Evolutionary conservation across 2,888 invertebrate genomes (phyloP), one percentile per base, ranked within the genome.

Genomic region (Eudemis profundana): DNA sequence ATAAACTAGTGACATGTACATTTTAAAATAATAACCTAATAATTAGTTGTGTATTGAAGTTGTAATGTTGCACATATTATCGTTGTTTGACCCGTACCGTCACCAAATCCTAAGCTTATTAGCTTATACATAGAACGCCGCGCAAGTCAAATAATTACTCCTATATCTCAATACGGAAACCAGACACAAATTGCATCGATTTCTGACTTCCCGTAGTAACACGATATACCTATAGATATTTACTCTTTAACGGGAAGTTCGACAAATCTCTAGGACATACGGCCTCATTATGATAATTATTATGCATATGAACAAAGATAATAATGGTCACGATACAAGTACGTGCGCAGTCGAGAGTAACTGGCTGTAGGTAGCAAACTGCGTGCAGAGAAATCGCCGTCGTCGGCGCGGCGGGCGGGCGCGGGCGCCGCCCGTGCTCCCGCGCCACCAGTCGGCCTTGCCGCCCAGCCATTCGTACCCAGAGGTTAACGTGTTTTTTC

Each of bases 401-500:
- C 50, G 51, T 10, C 50, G 29, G n/a, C 50, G 60, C 17, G 38
- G 8, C 60, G 63, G n/a, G n/a, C n/a, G n/a, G n/a, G 33, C 42
- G 50, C 42, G 46, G 44, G 54, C 38, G 33, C 8, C 33, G 46
- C 29, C 33, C 46, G 47, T 36, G 47, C 33, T 7, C 49, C 29
- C 53, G 33, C 47, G 60, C 78, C 74, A 85, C 85, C 82, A 81
- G 87, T 84, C 87, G 87, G 89, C 84, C 86, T 86, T 91, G 87
- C 87, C 83, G 82, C 73, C 82, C 84, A 80, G 80, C 85, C 86
- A 83, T 86, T 90, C 90, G 87, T 89, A 83, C 81, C 82, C 84
- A 90, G 90, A 91, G 90, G 90, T 90, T 87, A 90, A 87, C 89
- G 83, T 85, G 82, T 53, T 88, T 90, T 89, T 86, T 86, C 79